A percentile compares a stretch with the other conserved stretches of the same genome.
phyloP scores from a whole-genome alignment of 2,888 invertebrate genomes.

The Chromoteleia sp. region DNA sequence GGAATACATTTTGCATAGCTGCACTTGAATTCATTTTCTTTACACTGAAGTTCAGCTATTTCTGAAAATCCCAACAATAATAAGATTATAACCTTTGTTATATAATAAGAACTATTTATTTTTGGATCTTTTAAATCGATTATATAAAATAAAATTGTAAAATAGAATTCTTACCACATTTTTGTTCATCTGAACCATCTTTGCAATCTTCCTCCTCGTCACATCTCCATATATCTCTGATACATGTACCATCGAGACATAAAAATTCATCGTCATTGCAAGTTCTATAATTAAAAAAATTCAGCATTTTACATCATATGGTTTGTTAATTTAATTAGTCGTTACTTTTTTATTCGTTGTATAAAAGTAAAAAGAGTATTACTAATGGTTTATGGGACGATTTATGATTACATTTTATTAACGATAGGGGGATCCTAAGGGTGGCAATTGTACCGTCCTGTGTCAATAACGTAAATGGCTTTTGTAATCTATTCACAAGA shows the following conservation, averaged over 20 bases:
- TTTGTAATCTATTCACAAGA: constrained; percentile 14
- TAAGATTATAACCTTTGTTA: not conserved
- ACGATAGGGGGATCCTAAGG: constrained; percentile 6
- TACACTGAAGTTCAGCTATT: constrained; percentile 85
- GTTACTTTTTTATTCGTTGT: not conserved
- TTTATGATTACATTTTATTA: constrained; percentile 13
- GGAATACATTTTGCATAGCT: constrained; percentile 90
- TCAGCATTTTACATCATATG: not conserved
- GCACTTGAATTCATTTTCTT: constrained; percentile 91
- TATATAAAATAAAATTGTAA: not conserved
- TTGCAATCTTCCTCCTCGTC: constrained; percentile 93
- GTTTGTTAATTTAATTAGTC: not conserved
- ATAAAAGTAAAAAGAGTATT: not conserved
- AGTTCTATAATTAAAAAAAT: constrained; percentile 78
- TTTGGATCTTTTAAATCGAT: not conserved
- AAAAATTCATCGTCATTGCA: constrained; percentile 91
- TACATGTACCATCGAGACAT: constrained; percentile 92
- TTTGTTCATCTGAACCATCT: constrained; percentile 91
- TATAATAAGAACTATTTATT: not conserved
- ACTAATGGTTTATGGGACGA: constrained; percentile 17
- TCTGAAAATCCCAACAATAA: constrained; percentile 73
- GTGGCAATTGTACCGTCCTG: constrained; percentile 11
- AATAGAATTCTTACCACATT: constrained; percentile 86
- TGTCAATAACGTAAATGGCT: constrained; percentile 39
- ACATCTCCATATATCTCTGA: constrained; percentile 90